Evolutionary conservation across 2,113 vertebrate species (phyloP).

Genomic region (Dasypus novemcinctus): DNA sequence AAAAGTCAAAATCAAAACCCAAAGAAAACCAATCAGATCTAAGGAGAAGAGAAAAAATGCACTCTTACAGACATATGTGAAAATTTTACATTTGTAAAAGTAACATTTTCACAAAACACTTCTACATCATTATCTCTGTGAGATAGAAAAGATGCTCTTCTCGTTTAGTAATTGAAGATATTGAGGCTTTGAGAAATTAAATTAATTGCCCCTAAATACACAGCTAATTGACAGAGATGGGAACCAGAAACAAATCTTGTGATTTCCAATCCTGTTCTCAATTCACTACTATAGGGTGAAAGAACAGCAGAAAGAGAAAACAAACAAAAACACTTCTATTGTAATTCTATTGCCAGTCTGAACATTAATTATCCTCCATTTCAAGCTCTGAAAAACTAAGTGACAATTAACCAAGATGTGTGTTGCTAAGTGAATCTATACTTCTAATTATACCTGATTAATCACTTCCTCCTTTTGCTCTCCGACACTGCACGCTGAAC

Average conservation of each 20-base stretch:
- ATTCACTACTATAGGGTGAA: neutral
- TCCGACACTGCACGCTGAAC: neutral
- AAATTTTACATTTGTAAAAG: neutral
- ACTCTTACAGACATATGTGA: neutral
- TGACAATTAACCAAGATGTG: neutral
- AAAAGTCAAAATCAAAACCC: constrained; percentile 21
- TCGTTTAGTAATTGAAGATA: neutral
- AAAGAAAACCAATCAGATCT: neutral
- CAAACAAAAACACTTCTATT: neutral
- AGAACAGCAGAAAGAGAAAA: neutral
- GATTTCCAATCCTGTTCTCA: neutral
- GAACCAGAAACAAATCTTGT: neutral
- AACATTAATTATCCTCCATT: neutral
- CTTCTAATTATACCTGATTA: neutral
- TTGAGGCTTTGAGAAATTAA: neutral
- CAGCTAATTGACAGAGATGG: neutral
- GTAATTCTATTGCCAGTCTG: neutral
- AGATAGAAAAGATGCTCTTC: neutral
- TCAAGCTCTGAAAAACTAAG: neutral
- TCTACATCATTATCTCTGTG: neutral
- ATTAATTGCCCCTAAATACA: neutral
- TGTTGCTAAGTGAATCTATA: neutral
- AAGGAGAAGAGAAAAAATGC: neutral
- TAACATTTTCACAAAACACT: neutral
- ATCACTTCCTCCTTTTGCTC: neutral